A percentile compares a stretch with the other conserved stretches of the same genome.
Conservation (phyloP, 2,113 vertebrate species). For the Mesocricetus auratus region DNA sequence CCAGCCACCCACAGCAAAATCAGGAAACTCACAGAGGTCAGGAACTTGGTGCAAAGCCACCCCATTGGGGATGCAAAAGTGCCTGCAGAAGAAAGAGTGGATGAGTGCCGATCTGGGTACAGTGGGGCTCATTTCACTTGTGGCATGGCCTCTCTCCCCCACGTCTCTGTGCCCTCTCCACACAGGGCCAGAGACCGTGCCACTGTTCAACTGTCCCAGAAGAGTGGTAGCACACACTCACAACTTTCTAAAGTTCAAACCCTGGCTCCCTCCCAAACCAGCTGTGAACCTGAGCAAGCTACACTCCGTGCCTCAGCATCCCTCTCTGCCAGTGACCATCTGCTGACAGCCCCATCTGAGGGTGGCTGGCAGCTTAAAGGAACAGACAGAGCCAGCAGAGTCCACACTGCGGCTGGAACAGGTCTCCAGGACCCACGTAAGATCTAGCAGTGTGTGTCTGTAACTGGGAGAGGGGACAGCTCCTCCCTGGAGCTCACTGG, state of each 20-base stretch:
- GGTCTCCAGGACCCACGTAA: background rate
- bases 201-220: background rate
- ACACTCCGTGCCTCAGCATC: background rate
- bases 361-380: no score
- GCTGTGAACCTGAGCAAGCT: background rate
- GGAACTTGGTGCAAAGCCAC: background rate
- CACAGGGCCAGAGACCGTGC: background rate
- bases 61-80: constrained; percentile 59
- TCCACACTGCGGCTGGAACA: background rate
- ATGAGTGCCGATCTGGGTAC: background rate
- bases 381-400: background rate
- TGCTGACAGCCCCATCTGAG: no score
- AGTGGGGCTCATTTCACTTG: no score
- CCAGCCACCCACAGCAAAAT: constrained; percentile 21
- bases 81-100: background rate
- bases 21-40: constrained; percentile 50
- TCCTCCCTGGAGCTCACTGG: background rate
- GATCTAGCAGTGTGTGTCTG: background rate
- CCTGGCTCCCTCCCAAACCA: background rate
- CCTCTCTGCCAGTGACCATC: background rate
- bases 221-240: background rate
- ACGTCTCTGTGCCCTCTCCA: background rate
- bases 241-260: background rate
- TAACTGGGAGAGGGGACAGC: background rate
- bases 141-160: no score